Conservation (phyloP, 2,888 invertebrate genomes). For the Zaprionus bogoriensis region DNA sequence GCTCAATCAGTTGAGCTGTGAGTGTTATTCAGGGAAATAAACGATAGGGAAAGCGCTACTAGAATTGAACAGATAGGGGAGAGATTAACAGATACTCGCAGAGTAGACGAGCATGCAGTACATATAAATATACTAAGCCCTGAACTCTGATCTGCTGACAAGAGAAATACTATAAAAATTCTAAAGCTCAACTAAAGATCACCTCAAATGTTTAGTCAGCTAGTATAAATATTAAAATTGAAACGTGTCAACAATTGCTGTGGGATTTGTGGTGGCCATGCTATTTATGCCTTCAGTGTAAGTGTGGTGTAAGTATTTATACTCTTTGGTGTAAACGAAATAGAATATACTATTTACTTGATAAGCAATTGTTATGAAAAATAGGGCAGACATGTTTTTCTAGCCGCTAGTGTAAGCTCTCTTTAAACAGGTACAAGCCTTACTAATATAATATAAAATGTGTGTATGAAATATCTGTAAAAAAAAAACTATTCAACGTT, state of each 20-base stretch:
- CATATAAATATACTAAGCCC: no score
- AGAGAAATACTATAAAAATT: not conserved
- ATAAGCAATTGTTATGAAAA: constrained; percentile 37
- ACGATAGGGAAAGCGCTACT: constrained; percentile 4
- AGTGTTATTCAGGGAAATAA: constrained; percentile 36
- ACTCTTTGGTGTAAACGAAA: no score
- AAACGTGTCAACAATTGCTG: constrained; percentile 12
- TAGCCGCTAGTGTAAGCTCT: constrained; percentile 23
- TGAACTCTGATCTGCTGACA: no score
- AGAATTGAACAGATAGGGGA: not conserved
- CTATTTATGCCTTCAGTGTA: constrained; percentile 27
- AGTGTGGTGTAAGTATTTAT: no score
- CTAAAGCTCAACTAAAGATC: not conserved
- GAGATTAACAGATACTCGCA: not conserved
- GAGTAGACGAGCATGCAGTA: not conserved
- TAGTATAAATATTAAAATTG: not conserved
- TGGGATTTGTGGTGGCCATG: constrained; percentile 19
- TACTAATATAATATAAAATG: no score
- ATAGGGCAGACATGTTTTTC: constrained; percentile 1
- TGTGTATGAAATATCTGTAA: not conserved
- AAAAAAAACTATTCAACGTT: not conserved
- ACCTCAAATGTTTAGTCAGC: not conserved
- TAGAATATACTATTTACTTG: no score
- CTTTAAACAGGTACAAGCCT: not conserved
- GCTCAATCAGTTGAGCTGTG: constrained; percentile 53